A percentile compares a stretch with the other conserved stretches of the same genome.
These are phyloP conservation scores for Scarus forsteni DNA, from an alignment of 2,797 vertebrate species.

Conservation along the genomic window DNA sequence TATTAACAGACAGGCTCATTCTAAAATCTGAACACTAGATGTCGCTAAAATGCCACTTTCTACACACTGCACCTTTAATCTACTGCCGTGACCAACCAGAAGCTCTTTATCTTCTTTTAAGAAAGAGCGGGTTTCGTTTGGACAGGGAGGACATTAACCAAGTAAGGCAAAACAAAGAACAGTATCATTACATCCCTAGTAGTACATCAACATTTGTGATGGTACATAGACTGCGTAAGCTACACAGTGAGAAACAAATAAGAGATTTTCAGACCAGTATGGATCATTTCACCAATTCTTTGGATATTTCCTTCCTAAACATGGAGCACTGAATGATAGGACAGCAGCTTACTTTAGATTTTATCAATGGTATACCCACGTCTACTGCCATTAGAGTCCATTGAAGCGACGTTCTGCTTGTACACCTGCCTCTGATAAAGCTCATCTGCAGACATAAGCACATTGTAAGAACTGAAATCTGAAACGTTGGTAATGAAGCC, in stretches of 20 bases:
- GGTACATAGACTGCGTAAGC: not conserved
- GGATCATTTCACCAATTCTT: slow-evolving; percentile 9
- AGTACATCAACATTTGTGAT: too few relatives aligned
- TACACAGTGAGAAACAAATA: slow-evolving; percentile 1
- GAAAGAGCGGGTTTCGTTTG: too few relatives aligned
- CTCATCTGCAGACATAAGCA: slow-evolving; percentile 10
- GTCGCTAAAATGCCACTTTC: too few relatives aligned
- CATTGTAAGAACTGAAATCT: slow-evolving; percentile 7
- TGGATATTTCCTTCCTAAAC: slow-evolving; percentile 22
- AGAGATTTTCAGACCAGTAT: not conserved
- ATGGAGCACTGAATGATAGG: slow-evolving; percentile 18
- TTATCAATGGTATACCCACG: slow-evolving; percentile 1
- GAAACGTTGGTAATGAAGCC: not conserved
- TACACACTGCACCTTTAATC: too few relatives aligned
- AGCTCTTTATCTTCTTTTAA: too few relatives aligned
- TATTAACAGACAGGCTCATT: too few relatives aligned
- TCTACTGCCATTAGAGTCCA: slow-evolving; percentile 30
- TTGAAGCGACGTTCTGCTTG: not conserved
- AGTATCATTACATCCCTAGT: too few relatives aligned
- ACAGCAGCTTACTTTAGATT: slow-evolving; percentile 1
- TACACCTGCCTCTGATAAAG: not conserved
- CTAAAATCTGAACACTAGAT: too few relatives aligned
- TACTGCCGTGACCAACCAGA: too few relatives aligned
- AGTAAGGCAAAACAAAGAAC: too few relatives aligned
- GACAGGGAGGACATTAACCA: too few relatives aligned